Conservation (phyloP, 2,113 vertebrate species). For the Chlamydotis undulata region DNA sequence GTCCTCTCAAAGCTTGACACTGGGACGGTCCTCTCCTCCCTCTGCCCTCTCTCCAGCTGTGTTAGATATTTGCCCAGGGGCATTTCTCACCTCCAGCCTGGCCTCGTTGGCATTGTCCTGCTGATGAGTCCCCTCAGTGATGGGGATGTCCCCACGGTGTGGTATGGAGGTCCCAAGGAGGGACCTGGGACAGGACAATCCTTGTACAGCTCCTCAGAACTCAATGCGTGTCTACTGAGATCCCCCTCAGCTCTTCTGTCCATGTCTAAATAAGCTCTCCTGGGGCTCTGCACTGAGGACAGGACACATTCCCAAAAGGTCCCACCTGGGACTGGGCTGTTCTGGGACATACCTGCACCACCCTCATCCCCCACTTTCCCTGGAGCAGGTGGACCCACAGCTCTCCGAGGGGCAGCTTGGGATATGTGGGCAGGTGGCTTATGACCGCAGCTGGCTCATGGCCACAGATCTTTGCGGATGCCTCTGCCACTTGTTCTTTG, state of each 20-base stretch:
- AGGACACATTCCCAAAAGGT: not conserved
- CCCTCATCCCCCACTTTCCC: not conserved
- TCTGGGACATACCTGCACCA: not conserved
- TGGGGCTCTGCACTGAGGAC: not conserved
- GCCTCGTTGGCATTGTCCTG: too few relatives aligned
- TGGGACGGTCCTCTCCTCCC: not conserved
- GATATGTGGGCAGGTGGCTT: not conserved
- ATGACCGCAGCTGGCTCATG: not conserved
- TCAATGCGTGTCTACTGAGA: not conserved
- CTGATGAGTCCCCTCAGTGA: not conserved
- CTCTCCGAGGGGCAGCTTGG: not conserved
- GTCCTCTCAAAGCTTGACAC: not conserved
- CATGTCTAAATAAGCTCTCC: not conserved
- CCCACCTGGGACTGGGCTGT: not conserved
- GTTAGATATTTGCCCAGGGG: not conserved
- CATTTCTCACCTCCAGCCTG: not conserved
- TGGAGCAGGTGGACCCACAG: not conserved
- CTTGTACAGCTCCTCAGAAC: not conserved
- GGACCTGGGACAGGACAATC: not conserved
- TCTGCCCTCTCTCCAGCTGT: not conserved
- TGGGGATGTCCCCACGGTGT: not conserved
- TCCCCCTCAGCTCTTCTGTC: not conserved
- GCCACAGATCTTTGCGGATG: not conserved
- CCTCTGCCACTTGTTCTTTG: fast-evolving
- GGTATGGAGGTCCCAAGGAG: not conserved